Evolutionary conservation across 2,888 invertebrate species (phyloP).

Genomic region (Tipula unca): DNA sequence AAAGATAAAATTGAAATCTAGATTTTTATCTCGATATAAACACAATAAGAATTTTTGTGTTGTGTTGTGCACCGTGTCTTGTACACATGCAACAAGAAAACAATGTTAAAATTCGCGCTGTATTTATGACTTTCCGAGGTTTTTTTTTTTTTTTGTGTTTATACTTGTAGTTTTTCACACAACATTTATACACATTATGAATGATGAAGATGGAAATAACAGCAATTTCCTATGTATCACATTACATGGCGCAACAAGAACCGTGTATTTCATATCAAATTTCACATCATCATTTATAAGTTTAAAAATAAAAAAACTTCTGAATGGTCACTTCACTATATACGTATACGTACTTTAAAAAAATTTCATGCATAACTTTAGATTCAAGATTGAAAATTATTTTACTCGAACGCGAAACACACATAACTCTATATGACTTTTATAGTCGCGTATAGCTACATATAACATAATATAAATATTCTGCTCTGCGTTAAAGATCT

Average conservation of each 20-base stretch:
- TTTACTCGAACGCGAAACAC: neutral
- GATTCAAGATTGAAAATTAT: neutral
- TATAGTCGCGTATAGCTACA: neutral
- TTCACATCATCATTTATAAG: neutral
- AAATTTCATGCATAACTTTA: neutral
- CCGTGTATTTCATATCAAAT: neutral
- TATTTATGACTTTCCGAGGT: neutral
- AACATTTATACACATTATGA: neutral
- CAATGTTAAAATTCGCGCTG: neutral
- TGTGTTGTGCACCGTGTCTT: neutral
- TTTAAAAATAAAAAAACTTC: neutral
- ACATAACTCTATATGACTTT: neutral
- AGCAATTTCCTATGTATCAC: neutral
- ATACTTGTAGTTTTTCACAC: neutral
- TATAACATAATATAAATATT: neutral
- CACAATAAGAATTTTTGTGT: conserved; percentile 10
- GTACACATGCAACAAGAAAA: neutral
- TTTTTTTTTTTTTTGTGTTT: neutral
- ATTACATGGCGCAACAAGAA: neutral
- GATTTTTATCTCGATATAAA: neutral
- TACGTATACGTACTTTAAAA: neutral
- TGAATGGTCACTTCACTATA: neutral
- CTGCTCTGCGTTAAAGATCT: neutral
- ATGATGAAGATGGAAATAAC: neutral
- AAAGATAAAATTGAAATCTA: neutral